Base-by-base conservation (phyloP, 2,888 invertebrate species). In the Dichetophora obliterata region DNA sequence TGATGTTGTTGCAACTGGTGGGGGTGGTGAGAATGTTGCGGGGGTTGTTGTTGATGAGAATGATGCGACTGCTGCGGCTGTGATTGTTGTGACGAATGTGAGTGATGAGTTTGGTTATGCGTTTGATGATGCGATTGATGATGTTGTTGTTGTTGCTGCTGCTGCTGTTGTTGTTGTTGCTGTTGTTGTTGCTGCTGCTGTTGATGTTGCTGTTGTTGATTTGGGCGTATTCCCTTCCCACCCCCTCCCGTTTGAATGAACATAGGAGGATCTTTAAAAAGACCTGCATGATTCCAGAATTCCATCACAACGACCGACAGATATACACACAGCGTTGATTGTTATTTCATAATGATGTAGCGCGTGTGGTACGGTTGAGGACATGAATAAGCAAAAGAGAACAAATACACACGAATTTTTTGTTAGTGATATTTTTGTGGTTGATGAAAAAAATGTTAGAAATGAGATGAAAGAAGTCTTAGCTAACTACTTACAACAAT, bases 231-330 rank as follows among this genome's bases (percentile, higher is more conserved):
- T 86, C 87, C 87, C 87, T 88, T 88, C 87, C 87, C 88, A 87
- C 87, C 87, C 85, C 88, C 87, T 86, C 86, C 87, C 86, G 87
- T 80, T 85, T 84, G 85, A 77, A 84, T 83, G 85, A 83, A 88
- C 87, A 87, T 87, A 84, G 87, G 84, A 86, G 85, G 85, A 86
- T 86, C 84, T 87, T 87, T 85, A 78, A 81, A 43, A 82, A 82
- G 85, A 85, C 84, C 87, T 87, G 72, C 52, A 76, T 68, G 75
- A 52, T 22, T n/a, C 31, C 57, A 59, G 43, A 5, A 22, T 50
- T 24, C n/a, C 50, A 27, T 16, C 24, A 22, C 24, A 24, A 50
- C 59, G 27, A 59, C 19, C 37, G 27, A 31, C 16, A 70, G 11
- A n/a, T n/a, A n/a, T n/a, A 19, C 11, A 19, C 43, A 27, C 24